phyloP scores from a whole-genome alignment of 2,797 vertebrate species.

The Buphagus erythrorhynchus region DNA sequence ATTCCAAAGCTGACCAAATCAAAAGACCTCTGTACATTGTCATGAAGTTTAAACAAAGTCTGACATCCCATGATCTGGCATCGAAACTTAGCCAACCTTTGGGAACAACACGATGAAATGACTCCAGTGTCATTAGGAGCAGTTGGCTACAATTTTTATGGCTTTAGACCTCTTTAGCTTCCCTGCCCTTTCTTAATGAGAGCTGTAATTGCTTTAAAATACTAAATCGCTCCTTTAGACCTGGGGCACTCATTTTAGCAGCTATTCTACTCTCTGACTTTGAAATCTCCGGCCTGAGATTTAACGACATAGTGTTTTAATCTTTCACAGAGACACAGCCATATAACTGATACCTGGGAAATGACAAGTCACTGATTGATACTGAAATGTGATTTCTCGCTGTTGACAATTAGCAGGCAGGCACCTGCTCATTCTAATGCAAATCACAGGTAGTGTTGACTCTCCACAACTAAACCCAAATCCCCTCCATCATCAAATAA shows the following conservation, averaged over 20 bases:
- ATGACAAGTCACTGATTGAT: constrained; percentile 43
- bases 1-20: background rate
- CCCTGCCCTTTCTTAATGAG: background rate
- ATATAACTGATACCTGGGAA: background rate
- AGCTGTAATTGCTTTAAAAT: background rate
- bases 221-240: background rate
- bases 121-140: background rate
- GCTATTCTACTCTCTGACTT: background rate
- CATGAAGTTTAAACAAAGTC: background rate
- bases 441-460: background rate
- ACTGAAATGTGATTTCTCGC: constrained; percentile 34
- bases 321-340: background rate
- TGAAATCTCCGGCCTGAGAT: background rate
- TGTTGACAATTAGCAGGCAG: constrained; percentile 58
- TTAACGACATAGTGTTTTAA: background rate
- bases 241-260: background rate
- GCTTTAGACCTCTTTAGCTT: background rate
- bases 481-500: background rate
- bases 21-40: background rate
- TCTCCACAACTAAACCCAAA: background rate
- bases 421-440: constrained; percentile 50
- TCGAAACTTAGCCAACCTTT: background rate
- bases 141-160: background rate
- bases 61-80: background rate
- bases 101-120: background rate